A percentile compares a stretch with the other conserved stretches of the same genome.
phyloP scores from a whole-genome alignment of 2,888 invertebrate species.

The Ctena decussata region DNA sequence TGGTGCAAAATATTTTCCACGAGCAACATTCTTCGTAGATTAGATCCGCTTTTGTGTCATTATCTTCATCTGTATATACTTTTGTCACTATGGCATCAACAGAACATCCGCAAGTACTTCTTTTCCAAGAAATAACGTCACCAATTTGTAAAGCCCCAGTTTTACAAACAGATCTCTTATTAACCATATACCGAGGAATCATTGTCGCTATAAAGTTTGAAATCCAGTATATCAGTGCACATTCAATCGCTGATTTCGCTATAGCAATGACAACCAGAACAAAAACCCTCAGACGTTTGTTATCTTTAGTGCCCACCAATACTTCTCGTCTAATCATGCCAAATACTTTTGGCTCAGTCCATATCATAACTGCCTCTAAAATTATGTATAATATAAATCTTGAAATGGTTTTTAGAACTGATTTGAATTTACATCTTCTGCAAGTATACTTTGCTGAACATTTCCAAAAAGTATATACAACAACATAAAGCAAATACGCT shows the following conservation, averaged over 20 bases:
- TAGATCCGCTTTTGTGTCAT: background rate
- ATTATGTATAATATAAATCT: background rate
- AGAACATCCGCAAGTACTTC: background rate
- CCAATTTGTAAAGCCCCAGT: background rate
- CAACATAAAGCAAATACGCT: background rate
- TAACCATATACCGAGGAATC: background rate
- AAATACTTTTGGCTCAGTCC: background rate
- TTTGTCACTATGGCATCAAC: background rate
- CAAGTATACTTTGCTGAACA: background rate
- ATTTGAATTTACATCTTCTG: background rate
- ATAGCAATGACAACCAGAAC: background rate
- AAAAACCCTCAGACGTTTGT: background rate
- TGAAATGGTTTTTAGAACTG: background rate
- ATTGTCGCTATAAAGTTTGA: background rate
- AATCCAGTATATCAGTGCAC: background rate
- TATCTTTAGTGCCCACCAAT: background rate
- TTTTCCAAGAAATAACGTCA: background rate
- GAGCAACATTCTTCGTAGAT: background rate
- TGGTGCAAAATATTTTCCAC: background rate
- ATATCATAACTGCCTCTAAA: background rate
- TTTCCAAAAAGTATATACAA: background rate
- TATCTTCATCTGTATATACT: background rate
- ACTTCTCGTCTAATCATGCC: background rate
- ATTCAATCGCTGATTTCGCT: background rate
- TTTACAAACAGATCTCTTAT: background rate